Conservation (phyloP, 2,888 invertebrate genomes). For the Aphidoletes aphidimyza region DNA sequence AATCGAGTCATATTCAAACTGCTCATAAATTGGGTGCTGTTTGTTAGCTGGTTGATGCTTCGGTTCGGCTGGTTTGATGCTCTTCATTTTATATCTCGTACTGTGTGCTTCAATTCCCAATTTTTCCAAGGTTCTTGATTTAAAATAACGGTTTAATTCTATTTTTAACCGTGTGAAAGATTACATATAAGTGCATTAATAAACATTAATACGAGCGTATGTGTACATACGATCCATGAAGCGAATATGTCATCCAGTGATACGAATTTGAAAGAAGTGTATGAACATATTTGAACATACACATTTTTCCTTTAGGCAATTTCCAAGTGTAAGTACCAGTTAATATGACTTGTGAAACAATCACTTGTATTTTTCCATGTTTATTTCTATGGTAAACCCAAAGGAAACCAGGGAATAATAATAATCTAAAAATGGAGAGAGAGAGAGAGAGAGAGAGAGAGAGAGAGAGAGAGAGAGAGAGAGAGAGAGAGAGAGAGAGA, state of each 20-base stretch:
- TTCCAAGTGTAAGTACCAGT: background rate
- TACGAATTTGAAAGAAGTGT: background rate
- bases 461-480: background rate
- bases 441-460: background rate
- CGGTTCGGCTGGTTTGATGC: background rate
- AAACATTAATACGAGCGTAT: background rate
- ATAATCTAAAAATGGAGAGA: too few species aligned
- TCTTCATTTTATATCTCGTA: too few species aligned
- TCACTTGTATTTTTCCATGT: background rate
- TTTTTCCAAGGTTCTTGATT: conserved; percentile 2
- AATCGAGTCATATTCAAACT: conserved; percentile 9
- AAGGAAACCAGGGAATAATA: background rate
- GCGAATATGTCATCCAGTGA: background rate
- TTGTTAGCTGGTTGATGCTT: background rate
- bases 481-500: too few species aligned
- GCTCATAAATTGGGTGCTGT: background rate
- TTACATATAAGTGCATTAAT: conserved; percentile 31
- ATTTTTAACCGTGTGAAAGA: conserved; percentile 56
- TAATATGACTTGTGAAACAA: background rate
- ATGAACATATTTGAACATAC: background rate
- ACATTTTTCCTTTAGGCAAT: conserved; percentile 1
- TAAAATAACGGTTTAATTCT: conserved; percentile 48
- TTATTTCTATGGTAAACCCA: background rate
- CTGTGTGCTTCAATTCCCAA: background rate
- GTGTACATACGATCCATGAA: background rate